phyloP scores from a whole-genome alignment of 2,797 vertebrate species.

The Pseudochromis fuscus region DNA sequence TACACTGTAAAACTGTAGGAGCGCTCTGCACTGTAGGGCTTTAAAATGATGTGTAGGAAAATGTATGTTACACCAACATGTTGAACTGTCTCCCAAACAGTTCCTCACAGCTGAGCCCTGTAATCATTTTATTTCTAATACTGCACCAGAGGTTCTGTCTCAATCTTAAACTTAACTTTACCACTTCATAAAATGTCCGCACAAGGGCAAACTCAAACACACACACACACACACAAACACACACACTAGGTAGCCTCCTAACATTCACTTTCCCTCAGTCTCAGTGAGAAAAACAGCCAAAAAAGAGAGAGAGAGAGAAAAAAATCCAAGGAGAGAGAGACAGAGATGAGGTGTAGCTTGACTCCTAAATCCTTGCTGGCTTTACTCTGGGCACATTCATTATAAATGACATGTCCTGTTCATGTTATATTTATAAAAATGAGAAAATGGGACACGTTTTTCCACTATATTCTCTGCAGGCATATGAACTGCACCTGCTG shows the following conservation, averaged over 20 bases:
- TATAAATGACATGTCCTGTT: conserved; percentile 63
- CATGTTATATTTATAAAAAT: conserved; percentile 74
- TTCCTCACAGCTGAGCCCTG: not conserved
- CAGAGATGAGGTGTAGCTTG: not conserved
- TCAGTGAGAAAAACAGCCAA: conserved; percentile 13
- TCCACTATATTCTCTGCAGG: conserved; percentile 43
- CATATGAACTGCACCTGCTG: not conserved
- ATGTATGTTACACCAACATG: not conserved
- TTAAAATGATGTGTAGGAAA: not conserved
- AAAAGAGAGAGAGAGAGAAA: not conserved
- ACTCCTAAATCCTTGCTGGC: conserved; percentile 60
- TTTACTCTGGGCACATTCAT: conserved; percentile 65
- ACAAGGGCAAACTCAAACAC: conserved; percentile 13
- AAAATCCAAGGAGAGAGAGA: conserved; percentile 1
- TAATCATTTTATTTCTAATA: not conserved
- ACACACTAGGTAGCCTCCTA: not conserved
- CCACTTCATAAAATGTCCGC: conserved; percentile 6
- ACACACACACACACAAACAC: not conserved
- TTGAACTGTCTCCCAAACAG: too few species aligned
- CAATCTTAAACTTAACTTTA: not conserved
- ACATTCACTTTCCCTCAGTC: conserved; percentile 14
- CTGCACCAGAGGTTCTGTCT: not conserved
- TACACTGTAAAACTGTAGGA: too few species aligned
- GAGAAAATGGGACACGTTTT: conserved; percentile 57
- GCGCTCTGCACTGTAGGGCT: too few species aligned